phyloP scores from a whole-genome alignment of 2,888 invertebrate genomes.

The Morpho deidamia region DNA sequence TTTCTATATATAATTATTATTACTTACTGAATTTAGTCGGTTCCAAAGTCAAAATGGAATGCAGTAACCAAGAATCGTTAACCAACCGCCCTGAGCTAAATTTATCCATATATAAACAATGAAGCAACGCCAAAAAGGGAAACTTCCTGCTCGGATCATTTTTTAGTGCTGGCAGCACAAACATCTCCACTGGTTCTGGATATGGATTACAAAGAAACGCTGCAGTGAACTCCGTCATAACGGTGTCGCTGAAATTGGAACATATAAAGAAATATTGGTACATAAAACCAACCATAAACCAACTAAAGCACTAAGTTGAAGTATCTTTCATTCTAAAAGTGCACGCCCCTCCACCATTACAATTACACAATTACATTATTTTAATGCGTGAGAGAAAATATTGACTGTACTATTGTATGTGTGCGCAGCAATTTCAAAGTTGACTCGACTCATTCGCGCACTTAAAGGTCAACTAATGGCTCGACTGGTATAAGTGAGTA shows the following conservation, averaged over 20 bases:
- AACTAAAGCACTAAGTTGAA: no score
- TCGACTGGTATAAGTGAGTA: no score
- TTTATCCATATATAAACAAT: conserved; percentile 55
- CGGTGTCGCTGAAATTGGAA: conserved; percentile 45
- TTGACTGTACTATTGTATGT: no score
- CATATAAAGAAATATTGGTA: not conserved
- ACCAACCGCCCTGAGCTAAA: conserved; percentile 65
- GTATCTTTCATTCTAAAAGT: no score
- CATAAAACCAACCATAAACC: no score
- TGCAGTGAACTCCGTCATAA: conserved; percentile 79
- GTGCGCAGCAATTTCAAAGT: no score
- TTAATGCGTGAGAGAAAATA: no score
- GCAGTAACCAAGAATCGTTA: conserved; percentile 82
- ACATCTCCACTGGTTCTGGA: conserved; percentile 83
- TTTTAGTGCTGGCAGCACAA: conserved; percentile 83
- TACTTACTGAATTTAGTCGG: conserved; percentile 81
- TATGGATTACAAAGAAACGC: conserved; percentile 83
- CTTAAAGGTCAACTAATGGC: no score
- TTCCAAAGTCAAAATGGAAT: conserved; percentile 83
- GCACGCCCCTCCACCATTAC: no score
- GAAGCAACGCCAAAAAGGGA: conserved; percentile 72
- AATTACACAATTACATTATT: no score
- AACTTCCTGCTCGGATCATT: conserved; percentile 54
- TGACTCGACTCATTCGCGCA: no score
- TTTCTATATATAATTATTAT: no score